Evolutionary conservation across 2,888 invertebrate species (phyloP).

Genomic region (Encarsia formosa): DNA sequence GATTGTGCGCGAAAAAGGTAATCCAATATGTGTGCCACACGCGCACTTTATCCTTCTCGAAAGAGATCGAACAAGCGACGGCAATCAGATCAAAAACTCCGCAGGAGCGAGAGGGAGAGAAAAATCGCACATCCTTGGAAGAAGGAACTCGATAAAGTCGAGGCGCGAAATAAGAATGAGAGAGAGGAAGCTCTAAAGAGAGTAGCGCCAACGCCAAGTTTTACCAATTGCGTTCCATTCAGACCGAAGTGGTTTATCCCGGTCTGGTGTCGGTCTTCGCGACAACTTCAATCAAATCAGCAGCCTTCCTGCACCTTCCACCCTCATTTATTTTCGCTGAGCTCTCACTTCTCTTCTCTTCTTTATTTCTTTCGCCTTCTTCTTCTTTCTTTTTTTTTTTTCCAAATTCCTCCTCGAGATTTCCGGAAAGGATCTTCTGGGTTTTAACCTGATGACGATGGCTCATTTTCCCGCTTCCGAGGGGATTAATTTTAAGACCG

Average conservation of each 20-base stretch:
- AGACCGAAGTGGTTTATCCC: slow-evolving; percentile 32
- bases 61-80: too few species aligned
- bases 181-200: not conserved
- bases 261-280: slow-evolving; percentile 31
- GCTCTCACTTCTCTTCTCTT: not conserved
- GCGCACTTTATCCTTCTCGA: too few species aligned
- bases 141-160: too few species aligned
- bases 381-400: not conserved
- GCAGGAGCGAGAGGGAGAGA: too few species aligned
- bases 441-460: not conserved
- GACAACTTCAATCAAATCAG: slow-evolving; percentile 43
- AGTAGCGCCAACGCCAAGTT: not conserved
- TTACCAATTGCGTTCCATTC: slow-evolving; percentile 43
- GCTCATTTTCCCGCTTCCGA: too few species aligned
- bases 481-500: too few species aligned
- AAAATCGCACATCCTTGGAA: too few species aligned
- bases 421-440: not conserved
- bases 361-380: not conserved
- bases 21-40: too few species aligned
- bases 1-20: too few species aligned
- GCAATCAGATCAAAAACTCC: too few species aligned
- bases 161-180: not conserved
- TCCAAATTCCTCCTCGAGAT: not conserved
- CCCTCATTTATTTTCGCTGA: not conserved
- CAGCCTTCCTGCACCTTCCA: not conserved